phyloP scores from a whole-genome alignment of 2,888 invertebrate genomes.

The Campoplex capitator region DNA sequence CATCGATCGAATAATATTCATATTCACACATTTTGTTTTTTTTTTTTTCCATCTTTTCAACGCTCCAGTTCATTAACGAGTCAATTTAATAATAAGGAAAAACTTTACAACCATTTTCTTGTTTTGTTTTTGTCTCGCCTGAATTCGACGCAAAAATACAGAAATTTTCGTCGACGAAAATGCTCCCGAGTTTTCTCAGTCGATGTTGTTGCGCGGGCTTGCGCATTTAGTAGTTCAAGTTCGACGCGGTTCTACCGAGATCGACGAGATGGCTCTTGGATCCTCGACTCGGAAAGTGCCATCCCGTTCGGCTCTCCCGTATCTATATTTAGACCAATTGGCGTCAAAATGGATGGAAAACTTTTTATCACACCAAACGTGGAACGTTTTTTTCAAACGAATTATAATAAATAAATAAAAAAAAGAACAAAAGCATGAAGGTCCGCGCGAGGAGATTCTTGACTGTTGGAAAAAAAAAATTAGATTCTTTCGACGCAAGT shows the following conservation, averaged over 20 bases:
- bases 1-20: background rate
- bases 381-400: background rate
- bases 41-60: background rate
- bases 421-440: background rate
- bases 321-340: background rate
- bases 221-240: background rate
- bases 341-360: background rate
- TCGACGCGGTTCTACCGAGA: constrained; percentile 51
- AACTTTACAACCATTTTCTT: background rate
- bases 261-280: constrained; percentile 62
- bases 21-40: background rate
- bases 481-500: background rate
- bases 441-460: too few species aligned
- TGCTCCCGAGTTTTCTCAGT: constrained; percentile 28
- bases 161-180: constrained; percentile 47
- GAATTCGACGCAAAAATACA: constrained; percentile 17
- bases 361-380: too few species aligned
- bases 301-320: background rate
- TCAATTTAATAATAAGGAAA: background rate
- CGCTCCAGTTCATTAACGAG: background rate
- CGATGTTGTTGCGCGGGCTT: constrained; percentile 22
- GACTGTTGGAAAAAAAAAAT: too few species aligned
- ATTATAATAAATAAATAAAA: background rate
- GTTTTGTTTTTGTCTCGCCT: background rate
- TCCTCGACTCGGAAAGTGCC: background rate